Evolutionary conservation across 2,888 invertebrate genomes (phyloP), one percentile per base, ranked within the genome.

Genomic region (Melieria picta): DNA sequence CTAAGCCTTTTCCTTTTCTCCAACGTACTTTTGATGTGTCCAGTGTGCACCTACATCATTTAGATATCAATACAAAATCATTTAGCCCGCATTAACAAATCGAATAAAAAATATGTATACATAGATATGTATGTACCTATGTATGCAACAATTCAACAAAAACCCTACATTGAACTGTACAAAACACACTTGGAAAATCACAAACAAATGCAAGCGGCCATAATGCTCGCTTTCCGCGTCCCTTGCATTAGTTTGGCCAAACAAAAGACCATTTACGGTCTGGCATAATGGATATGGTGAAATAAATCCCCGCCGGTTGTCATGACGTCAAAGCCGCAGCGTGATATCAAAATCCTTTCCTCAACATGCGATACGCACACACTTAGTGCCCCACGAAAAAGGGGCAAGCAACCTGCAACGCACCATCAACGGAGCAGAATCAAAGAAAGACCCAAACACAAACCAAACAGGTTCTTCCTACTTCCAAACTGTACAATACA

Each of bases 311-410:
- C 30, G 30, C 30, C 30, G 3, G 30, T 30, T 30, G 30, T 30
- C 30, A 30, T 30, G 4, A 60, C 60, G 16, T 61, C 69, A 74
- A 74, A 72, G 67, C 65, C 72, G 50, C 72, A 68, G 72, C 74
- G 48, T 72, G 71, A 63, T 72, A 74, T 69, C 45, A 64, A 71
- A 72, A 72, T 74, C 71, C 74, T 72, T 72, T 69, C 60, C 60
- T 11, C 60, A 7, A 65, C 13, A 46, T 30, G 6, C 46, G 16
- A 3, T 11, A 7, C 6, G 16, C 9, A 13, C 43, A 42, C 7
- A 30, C 64, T n/a, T 43, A 65, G 10, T 16, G 52, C 13, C 13
- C 5, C 43, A 55, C 42, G 46, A 5, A 55, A 43, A 45, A 13
- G 13, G n/a, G 3, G 7, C n/a, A 42, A 42, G 7, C 4, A 42